These are phyloP conservation scores for Micrastur ruficollis DNA, from an alignment of 2,797 vertebrate species.

Conservation along the genomic window DNA sequence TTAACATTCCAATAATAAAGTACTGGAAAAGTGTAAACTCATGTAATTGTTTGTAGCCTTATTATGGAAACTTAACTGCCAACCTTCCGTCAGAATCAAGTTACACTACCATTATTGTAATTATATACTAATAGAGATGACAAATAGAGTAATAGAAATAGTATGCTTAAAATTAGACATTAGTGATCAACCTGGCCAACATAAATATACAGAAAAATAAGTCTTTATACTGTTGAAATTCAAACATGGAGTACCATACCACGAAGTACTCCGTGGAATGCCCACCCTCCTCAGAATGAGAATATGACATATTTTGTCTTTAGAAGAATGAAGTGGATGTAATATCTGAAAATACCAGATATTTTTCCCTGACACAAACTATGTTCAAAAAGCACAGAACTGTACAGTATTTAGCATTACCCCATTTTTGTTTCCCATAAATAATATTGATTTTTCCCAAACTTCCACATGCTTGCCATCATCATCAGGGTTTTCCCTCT, in stretches of 20 bases:
- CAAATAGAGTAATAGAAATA: constrained; percentile 1
- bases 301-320: neutral
- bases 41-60: constrained; percentile 33
- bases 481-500: constrained; percentile 53
- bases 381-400: neutral
- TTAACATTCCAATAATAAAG: constrained; percentile 47
- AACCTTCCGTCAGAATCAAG: constrained; percentile 53
- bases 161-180: constrained; percentile 16
- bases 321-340: neutral
- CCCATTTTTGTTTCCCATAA: constrained; percentile 91
- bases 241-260: neutral
- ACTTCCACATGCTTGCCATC: constrained; percentile 60
- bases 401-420: constrained; percentile 62
- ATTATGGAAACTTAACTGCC: constrained; percentile 46
- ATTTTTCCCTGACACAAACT: neutral
- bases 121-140: constrained; percentile 20
- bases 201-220: neutral
- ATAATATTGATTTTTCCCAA: constrained; percentile 86
- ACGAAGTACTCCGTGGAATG: neutral
- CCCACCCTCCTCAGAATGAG: neutral
- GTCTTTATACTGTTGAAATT: neutral
- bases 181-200: constrained; percentile 47
- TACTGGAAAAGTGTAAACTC: constrained; percentile 50
- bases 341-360: neutral
- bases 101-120: constrained; percentile 43